These are phyloP conservation scores for Hypothenemus hampei DNA, from an alignment of 1,140 invertebrate genomes.

Conservation along the genomic window DNA sequence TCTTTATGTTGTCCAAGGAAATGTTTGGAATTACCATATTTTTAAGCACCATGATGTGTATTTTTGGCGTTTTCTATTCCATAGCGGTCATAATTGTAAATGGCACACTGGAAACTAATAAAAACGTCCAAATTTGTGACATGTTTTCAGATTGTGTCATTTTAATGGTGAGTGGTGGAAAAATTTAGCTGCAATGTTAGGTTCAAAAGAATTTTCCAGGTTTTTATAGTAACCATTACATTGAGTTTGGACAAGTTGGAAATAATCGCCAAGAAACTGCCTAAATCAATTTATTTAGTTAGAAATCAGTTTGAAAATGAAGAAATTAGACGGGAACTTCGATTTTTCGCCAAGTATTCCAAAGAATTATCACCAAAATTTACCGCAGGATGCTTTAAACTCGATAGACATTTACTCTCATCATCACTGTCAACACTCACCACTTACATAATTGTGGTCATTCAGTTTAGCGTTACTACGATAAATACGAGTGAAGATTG, in stretches of 20 bases:
- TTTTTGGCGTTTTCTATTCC: constrained; percentile 7
- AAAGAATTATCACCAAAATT: constrained; percentile 21
- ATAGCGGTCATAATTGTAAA: neutral
- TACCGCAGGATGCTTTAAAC: constrained; percentile 21
- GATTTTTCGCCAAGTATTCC: constrained; percentile 11
- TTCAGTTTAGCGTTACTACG: constrained; percentile 19
- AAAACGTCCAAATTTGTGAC: neutral
- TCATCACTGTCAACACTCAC: constrained; percentile 9
- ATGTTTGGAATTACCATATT: constrained; percentile 8
- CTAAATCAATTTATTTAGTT: constrained; percentile 5
- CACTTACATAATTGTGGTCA: constrained; percentile 21
- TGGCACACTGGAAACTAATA: neutral
- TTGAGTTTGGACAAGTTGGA: constrained; percentile 9
- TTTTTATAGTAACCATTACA: neutral
- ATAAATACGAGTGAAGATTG: too few species aligned
- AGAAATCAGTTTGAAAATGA: constrained; percentile 3
- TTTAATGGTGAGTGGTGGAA: constrained; percentile 5
- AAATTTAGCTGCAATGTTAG: neutral
- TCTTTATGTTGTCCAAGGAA: neutral
- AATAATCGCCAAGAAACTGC: constrained; percentile 11
- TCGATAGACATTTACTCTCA: constrained; percentile 18
- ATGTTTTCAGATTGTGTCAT: neutral
- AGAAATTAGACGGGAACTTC: constrained; percentile 16
- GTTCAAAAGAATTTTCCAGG: neutral
- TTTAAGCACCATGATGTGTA: neutral